These are phyloP conservation scores for Melozone crissalis DNA, from an alignment of 2,113 vertebrate species.

Conservation along the genomic window DNA sequence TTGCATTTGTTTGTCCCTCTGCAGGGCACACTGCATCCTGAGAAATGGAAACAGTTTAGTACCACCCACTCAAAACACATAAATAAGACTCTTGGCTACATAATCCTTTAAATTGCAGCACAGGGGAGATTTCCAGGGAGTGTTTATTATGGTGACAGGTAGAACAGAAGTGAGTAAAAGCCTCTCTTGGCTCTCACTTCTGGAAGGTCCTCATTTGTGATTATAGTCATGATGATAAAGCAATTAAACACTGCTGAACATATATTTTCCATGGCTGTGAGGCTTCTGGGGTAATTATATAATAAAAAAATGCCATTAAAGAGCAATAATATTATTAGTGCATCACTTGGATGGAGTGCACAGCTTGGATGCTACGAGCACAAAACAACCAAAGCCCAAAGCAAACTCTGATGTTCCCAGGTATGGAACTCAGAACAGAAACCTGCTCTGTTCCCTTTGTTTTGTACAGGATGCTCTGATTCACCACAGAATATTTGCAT, in stretches of 20 bases:
- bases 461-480: neutral
- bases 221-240: constrained; percentile 32
- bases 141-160: constrained; percentile 1
- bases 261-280: constrained; percentile 14
- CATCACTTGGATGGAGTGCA: neutral
- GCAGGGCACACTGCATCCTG: neutral
- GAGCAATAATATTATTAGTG: constrained; percentile 31
- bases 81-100: neutral
- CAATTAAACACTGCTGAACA: constrained; percentile 21
- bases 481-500: neutral
- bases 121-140: neutral
- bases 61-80: neutral
- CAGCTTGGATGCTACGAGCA: neutral
- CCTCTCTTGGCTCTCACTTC: neutral
- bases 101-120: neutral
- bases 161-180: neutral
- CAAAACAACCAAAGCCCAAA: neutral
- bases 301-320: constrained; percentile 42
- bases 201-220: constrained; percentile 30
- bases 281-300: constrained; percentile 27
- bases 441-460: neutral
- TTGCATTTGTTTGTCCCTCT: neutral
- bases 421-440: neutral
- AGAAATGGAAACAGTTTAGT: neutral
- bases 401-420: neutral